Conservation (phyloP, 1,140 invertebrate genomes). For the Medauroidea extradentata region DNA sequence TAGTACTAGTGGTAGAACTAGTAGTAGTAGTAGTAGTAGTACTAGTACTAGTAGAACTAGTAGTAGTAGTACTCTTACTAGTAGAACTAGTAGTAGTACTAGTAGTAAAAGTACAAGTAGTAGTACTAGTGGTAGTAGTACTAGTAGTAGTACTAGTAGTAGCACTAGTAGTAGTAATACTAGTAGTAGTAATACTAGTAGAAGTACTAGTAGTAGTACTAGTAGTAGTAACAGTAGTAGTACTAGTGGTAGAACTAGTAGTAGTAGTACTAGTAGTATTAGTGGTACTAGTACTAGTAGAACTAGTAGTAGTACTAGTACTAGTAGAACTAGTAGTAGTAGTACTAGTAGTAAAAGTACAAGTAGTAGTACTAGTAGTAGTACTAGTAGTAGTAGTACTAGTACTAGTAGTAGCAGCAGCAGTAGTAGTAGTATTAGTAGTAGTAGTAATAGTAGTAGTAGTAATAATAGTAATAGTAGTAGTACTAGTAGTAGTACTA, state of each 20-base stretch:
- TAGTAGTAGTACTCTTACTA: constrained; percentile 2
- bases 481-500: background rate
- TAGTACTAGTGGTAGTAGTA: too few relatives aligned
- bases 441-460: background rate
- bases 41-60: background rate
- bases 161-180: background rate
- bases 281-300: background rate
- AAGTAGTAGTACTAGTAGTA: background rate
- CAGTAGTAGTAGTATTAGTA: too few relatives aligned
- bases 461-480: background rate
- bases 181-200: background rate
- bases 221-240: background rate
- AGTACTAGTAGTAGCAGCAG: background rate
- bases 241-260: too few relatives aligned
- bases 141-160: background rate
- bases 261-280: background rate
- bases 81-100: constrained; percentile 7
- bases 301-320: background rate
- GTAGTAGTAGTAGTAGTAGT: background rate
- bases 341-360: background rate
- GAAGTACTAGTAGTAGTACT: background rate
- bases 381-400: background rate
- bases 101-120: too few relatives aligned
- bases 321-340: background rate
- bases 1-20: too few relatives aligned